Percentiles rank a stretch among this genome's conserved stretches.
These are phyloP conservation scores for Thecocarcelia acutangulata DNA, from an alignment of 2,888 invertebrate species.

Conservation along the genomic window DNA sequence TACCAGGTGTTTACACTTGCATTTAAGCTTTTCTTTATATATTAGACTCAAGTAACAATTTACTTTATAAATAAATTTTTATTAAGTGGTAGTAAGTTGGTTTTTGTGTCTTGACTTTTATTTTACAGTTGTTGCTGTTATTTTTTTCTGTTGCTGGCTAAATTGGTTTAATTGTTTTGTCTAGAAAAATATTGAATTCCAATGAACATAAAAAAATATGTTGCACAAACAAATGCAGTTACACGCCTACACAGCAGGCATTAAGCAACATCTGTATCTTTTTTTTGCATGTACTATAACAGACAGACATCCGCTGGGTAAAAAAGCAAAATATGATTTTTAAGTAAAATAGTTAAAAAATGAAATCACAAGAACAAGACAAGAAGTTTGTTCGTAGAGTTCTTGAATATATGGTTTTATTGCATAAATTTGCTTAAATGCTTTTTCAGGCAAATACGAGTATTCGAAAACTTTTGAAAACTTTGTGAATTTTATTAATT, in stretches of 20 bases:
- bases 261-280: conserved; percentile 15
- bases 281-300: neutral
- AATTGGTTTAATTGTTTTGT: conserved; percentile 35
- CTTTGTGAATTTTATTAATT: too few species aligned
- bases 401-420: too few species aligned
- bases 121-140: neutral
- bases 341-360: too few species aligned
- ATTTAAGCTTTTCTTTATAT: conserved; percentile 4
- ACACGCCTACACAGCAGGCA: conserved; percentile 17
- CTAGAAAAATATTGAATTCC: conserved; percentile 50
- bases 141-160: neutral
- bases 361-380: too few species aligned
- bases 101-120: conserved; percentile 23
- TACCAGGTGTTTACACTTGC: neutral
- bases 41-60: conserved; percentile 27
- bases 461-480: too few species aligned
- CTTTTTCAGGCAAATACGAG: too few species aligned
- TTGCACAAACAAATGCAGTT: conserved; percentile 45
- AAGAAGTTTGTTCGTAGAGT: too few species aligned
- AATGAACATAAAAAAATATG: conserved; percentile 35
- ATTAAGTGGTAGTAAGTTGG: neutral
- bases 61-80: conserved; percentile 8
- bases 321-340: neutral
- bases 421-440: too few species aligned
- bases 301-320: neutral